Percentiles rank a stretch among this genome's conserved stretches.
phyloP scores from a whole-genome alignment of 2,888 invertebrate genomes.

The Drosophila siamana region DNA sequence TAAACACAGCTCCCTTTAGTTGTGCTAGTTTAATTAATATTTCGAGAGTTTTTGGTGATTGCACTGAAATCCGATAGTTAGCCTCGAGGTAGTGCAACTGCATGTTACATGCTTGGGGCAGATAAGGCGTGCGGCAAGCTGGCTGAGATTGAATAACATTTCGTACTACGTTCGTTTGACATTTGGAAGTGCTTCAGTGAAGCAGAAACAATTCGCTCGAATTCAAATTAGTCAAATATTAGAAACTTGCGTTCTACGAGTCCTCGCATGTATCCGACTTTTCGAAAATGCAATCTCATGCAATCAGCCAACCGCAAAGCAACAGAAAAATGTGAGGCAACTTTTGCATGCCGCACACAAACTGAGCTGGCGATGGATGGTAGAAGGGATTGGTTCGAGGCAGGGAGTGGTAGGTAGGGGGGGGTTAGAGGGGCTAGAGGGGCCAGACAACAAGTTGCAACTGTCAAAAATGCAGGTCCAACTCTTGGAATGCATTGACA shows the following conservation, averaged over 20 bases:
- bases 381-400: no score
- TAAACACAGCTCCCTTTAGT: neutral
- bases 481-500: conserved; percentile 66
- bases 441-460: conserved; percentile 60
- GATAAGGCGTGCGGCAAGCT: neutral
- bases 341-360: conserved; percentile 49
- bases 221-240: conserved; percentile 70
- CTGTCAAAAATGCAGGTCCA: conserved; percentile 70
- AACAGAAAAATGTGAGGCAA: conserved; percentile 51
- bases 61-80: conserved; percentile 2
- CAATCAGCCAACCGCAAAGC: conserved; percentile 60
- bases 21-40: conserved; percentile 9
- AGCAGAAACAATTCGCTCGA: conserved; percentile 54
- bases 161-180: conserved; percentile 18
- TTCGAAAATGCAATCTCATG: conserved; percentile 60
- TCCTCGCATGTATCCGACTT: conserved; percentile 46
- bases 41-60: neutral
- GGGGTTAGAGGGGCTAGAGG: neutral
- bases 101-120: neutral
- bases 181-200: conserved; percentile 47
- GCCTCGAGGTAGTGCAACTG: neutral
- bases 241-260: conserved; percentile 56
- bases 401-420: neutral
- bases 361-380: no score
- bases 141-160: conserved; percentile 8